Base-by-base conservation (phyloP, 2,113 vertebrate species). In the Microcebus griseorufus region DNA sequence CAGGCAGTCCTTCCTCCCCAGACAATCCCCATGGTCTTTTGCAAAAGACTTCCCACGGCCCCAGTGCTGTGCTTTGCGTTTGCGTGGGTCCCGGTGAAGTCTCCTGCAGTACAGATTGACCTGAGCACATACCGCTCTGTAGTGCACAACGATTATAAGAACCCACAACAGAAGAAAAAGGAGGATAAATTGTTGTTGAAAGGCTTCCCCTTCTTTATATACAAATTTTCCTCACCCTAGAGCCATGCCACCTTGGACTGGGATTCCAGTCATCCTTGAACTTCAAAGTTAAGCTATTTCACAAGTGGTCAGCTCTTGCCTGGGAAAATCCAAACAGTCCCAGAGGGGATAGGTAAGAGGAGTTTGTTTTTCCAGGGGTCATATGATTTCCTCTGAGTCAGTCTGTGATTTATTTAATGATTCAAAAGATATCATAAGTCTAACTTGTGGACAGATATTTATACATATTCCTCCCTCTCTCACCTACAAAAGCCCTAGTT, bases 391-490 rank as follows among this genome's bases (percentile, higher is more conserved):
- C 72, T 97, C 62, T 58, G 25, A 45, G 22, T 81, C 92, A 92
- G 90, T 25, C 83, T 97, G 72, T 88, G 60, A 87, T 95, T 95
- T 92, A 79, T 64, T 86, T 39, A 75, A 64, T 51, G 67, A 88
- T 39, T 75, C 32, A 53, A 89, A 82, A 62, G n/a, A 69, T 72
- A 91, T 17, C 81, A 20, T 17, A 53, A 53, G 10, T 72, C 60
- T 64, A 39, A 39, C 7, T 10, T 11, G 27, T 13, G 60, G 78
- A 39, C 27, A 73, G 34, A 64, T 16, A 58, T 29, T 90, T 90
- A 37, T 87, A 90, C 90, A 29, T 45, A 25, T 45, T 53, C 37
- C 2, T 11, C 20, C 70, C 22, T 34, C 37, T 17, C 45, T 48
- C 45, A 48, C 17, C 55, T 48, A n/a, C 42, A 82, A 62, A 37